Base-by-base conservation (phyloP, 2,797 vertebrate species). In the Danio tinwini region DNA sequence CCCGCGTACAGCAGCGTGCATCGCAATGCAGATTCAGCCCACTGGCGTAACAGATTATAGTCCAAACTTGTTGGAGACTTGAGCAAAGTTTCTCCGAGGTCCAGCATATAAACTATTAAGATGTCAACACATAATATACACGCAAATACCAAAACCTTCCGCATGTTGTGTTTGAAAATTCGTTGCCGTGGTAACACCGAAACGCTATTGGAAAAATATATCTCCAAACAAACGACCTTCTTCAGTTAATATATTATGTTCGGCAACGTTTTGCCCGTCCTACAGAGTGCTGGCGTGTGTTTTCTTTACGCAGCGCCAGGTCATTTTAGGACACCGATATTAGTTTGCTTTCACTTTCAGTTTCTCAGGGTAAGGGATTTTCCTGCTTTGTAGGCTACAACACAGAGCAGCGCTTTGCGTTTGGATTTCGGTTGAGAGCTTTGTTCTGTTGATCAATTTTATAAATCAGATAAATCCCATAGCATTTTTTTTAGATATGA, bases 11-110 rank as follows among this genome's bases (percentile, higher is more conserved):
- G 69, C 0, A 85, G 83, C 3, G 83, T 56, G 42, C 83, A 84
- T 8, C 92, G 89, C 11, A 91, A 74, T 13, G 50, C 74, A 12
- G 91, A 89, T 3, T 0, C 86, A 1, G 87, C 1, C 92, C 93
- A 94, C 6, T 89, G 74, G 5, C 82, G 67, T 9, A 53, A 6
- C 6, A 89, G n/a, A 9, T 74, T 53, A 72, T 9, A 5, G 13
- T 65, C 17, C 9, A 74, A 39, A 10, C 47, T 47, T 0, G 85
- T 70, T 6, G 67, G 68, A 14, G 68, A 40, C 17, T 59, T 81
- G 49, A 76, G 8, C 50, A 39, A 80, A n/a, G 40, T 19, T 7
- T 3, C 64, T 0, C 17, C 65, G 0, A 37, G 68, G 0, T 83
- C 86, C 0, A 85, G 80, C 0, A 82, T 83, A 82, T 85, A 87